Evolutionary conservation across 2,797 vertebrate genomes (phyloP).

Genomic region (Amblyopsis hoosieri): DNA sequence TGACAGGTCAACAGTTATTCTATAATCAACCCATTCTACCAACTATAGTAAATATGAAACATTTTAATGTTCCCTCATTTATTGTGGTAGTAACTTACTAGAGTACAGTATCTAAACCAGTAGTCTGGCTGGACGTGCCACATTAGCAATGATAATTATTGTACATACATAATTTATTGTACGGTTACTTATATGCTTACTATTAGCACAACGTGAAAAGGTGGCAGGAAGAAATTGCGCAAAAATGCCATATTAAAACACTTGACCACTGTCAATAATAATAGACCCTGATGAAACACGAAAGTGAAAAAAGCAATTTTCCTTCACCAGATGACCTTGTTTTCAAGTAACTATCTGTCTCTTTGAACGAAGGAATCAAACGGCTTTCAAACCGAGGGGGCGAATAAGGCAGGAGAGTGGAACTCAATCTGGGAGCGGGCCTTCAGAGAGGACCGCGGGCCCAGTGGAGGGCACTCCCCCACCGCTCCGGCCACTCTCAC

Average conservation of each 20-base stretch:
- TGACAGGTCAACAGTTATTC: not conserved
- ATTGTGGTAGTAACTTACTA: no score
- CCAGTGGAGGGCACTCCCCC: conserved; percentile 64
- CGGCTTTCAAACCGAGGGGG: conserved; percentile 12
- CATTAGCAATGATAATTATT: no score
- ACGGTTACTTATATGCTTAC: no score
- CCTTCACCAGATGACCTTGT: conserved; percentile 24
- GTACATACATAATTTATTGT: no score
- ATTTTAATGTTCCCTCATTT: not conserved
- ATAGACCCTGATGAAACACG: not conserved
- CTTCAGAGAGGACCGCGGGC: conserved; percentile 59
- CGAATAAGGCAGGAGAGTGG: conserved; percentile 40
- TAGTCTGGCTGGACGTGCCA: no score
- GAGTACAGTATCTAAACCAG: no score
- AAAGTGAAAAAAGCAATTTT: conserved; percentile 13
- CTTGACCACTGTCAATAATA: not conserved
- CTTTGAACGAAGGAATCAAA: conserved; percentile 53
- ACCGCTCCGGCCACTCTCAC: conserved; percentile 40
- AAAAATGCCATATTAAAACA: not conserved
- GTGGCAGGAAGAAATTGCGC: not conserved
- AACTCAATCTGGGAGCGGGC: conserved; percentile 48
- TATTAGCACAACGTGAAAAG: not conserved
- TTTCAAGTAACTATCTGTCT: conserved; percentile 27
- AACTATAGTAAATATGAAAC: conserved; percentile 4
- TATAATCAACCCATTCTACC: conserved; percentile 6